Percentiles rank a stretch among this genome's conserved stretches.
phyloP scores from a whole-genome alignment of 2,113 vertebrate species.

The Chloroceryle aenea region DNA sequence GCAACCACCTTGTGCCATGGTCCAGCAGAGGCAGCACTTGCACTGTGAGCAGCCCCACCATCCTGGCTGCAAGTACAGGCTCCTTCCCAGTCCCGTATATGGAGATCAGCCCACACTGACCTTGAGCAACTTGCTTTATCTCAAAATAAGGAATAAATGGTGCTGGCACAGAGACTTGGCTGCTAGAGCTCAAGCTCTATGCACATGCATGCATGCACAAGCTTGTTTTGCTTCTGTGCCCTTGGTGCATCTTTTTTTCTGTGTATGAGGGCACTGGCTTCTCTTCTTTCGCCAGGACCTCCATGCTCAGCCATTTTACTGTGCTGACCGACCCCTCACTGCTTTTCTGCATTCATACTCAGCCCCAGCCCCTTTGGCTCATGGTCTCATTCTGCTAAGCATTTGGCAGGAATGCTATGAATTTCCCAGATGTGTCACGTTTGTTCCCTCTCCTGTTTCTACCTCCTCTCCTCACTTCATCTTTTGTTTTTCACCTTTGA shows the following conservation, averaged over 20 bases:
- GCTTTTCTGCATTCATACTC: not conserved
- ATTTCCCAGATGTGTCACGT: fast-evolving
- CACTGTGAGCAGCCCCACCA: not conserved
- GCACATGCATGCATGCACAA: fast-evolving
- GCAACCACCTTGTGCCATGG: fast-evolving
- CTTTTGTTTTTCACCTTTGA: not conserved
- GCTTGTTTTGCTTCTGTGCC: fast-evolving
- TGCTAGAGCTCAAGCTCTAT: not conserved
- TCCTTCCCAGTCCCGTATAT: not conserved
- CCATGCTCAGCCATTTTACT: fast-evolving
- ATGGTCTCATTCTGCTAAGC: fast-evolving
- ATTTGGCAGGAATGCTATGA: not conserved
- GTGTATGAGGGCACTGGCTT: fast-evolving
- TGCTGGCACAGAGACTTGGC: not conserved
- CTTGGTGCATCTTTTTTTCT: not conserved
- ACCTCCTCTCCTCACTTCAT: not conserved
- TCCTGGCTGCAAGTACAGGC: fast-evolving
- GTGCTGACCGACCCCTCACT: fast-evolving
- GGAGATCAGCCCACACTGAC: not conserved
- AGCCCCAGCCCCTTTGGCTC: not conserved
- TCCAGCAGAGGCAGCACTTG: fast-evolving
- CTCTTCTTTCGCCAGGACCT: not conserved
- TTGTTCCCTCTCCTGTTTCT: not conserved
- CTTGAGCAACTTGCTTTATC: not conserved
- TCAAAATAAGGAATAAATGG: not conserved